These are phyloP conservation scores for Gryon sp. DNA, from an alignment of 1,140 invertebrate species.

Conservation along the genomic window DNA sequence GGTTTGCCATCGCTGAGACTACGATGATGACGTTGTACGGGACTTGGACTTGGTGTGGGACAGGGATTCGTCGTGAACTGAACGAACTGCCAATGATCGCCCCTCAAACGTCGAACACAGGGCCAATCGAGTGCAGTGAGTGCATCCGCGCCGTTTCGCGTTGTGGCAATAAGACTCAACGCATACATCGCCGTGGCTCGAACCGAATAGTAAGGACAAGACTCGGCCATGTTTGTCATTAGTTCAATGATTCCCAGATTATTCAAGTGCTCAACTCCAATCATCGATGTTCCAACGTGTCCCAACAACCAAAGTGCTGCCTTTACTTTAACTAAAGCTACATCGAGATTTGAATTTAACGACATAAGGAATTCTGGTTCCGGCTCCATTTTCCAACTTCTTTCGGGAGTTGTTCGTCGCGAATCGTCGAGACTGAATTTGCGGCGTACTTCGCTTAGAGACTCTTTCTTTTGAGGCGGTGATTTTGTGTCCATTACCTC, in stretches of 20 bases:
- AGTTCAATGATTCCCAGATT: constrained; percentile 82
- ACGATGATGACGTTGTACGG: constrained; percentile 74
- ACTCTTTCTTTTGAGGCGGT: constrained; percentile 63
- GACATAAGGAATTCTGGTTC: constrained; percentile 59
- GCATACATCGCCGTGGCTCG: constrained; percentile 94
- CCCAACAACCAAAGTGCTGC: constrained; percentile 94
- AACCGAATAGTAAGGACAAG: constrained; percentile 90
- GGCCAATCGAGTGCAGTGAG: constrained; percentile 88
- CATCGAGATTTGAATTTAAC: constrained; percentile 57
- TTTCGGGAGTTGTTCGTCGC: constrained; percentile 72
- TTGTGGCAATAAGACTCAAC: constrained; percentile 90
- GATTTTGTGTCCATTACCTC: constrained; percentile 70
- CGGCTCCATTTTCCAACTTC: constrained; percentile 67
- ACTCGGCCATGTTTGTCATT: constrained; percentile 86
- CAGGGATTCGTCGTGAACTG: constrained; percentile 77
- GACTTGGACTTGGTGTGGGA: constrained; percentile 74
- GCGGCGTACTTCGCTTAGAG: constrained; percentile 66
- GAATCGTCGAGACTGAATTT: constrained; percentile 76
- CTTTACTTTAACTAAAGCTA: constrained; percentile 87
- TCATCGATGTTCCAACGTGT: constrained; percentile 87
- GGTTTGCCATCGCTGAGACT: constrained; percentile 78
- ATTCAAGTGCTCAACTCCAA: constrained; percentile 86
- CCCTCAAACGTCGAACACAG: constrained; percentile 88
- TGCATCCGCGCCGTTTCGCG: constrained; percentile 87
- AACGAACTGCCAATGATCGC: constrained; percentile 90